A percentile compares a stretch with the other conserved stretches of the same genome.
Conservation (phyloP, 2,888 invertebrate species). For the Drosophila vallismaia region DNA sequence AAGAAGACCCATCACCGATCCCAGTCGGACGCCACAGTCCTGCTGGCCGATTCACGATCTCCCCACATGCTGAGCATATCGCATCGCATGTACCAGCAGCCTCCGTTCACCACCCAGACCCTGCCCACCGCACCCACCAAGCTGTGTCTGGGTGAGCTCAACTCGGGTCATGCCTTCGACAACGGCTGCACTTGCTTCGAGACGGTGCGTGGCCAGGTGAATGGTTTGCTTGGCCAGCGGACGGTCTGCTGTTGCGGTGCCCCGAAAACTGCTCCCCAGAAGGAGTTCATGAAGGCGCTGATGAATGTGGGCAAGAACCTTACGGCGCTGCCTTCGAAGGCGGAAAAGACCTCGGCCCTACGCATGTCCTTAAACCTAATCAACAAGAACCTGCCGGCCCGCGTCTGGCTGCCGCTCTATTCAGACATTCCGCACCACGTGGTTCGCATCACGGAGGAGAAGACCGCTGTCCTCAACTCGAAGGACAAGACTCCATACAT, state of each 20-base stretch:
- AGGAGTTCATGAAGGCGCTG: conserved; percentile 94
- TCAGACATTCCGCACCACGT: conserved; percentile 94
- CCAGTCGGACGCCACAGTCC: conserved; percentile 90
- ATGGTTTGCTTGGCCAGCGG: conserved; percentile 90
- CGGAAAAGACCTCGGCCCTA: conserved; percentile 95
- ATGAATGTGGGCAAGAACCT: conserved; percentile 94
- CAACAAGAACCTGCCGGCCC: conserved; percentile 98
- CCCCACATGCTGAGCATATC: conserved; percentile 72
- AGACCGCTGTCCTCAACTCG: conserved; percentile 98
- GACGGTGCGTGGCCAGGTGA: conserved; percentile 89
- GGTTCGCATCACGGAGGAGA: conserved; percentile 97
- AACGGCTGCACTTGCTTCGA: conserved; percentile 97
- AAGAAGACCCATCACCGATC: conserved; percentile 94
- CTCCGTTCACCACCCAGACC: conserved; percentile 80
- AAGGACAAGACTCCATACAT: conserved; percentile 96
- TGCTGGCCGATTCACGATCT: conserved; percentile 84
- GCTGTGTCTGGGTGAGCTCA: conserved; percentile 93
- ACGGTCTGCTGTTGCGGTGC: conserved; percentile 92
- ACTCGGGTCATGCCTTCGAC: conserved; percentile 97
- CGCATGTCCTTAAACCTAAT: conserved; percentile 96
- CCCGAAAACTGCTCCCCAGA: conserved; percentile 91
- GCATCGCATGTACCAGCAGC: conserved; percentile 80
- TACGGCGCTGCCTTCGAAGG: conserved; percentile 92
- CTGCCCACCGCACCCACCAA: conserved; percentile 85
- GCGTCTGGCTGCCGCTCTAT: conserved; percentile 98